Evolutionary conservation across 2,888 invertebrate species (phyloP), one percentile per base, ranked within the genome.

Genomic region (Alloscopus bannaensis): DNA sequence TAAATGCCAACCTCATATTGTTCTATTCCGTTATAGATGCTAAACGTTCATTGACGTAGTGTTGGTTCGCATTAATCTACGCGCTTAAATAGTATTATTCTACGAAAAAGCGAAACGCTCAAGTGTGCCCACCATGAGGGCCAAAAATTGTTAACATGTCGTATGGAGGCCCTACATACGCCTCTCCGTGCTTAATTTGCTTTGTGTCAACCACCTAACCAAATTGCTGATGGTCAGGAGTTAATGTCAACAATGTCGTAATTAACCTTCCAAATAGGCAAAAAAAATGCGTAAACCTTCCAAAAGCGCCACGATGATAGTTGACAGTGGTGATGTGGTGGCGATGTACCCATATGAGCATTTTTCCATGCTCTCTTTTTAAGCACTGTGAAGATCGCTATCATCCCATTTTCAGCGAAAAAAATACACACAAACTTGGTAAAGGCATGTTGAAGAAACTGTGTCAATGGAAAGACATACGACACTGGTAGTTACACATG

Each of bases 401-500:
- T 36, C 36, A 36, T 13, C 13, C 13, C 36, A 36, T 8, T 8
- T 13, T 6, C 8, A 36, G 36, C 36, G 13, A 36, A 13, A 36
- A 6, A 36, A 36, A 36, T 8, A 13, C 13, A 36, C 8, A 8
- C 6, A 36, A 36, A 8, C 13, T 36, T 36, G 6, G 36, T 36
- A n/a, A n/a, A n/a, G n/a, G n/a, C n/a, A n/a, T n/a, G 20, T 16
- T 47, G 20, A 18, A 52, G 52, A 66, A 66, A 66, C 52, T 66
- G 66, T 66, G 66, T 66, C 66, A 66, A 66, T 66, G 66, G 20
- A 66, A 65, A 60, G 36, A 36, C 36, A 36, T 47, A 47, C 28
- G 18, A 40, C 13, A 13, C 13, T 40, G 40, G 13, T 40, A 18
- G 18, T 47, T 3, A 11, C 13, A 29, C 18, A 57, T 57, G 50